Conservation (phyloP, 2,113 vertebrate species). For the Polypterus bichir region DNA sequence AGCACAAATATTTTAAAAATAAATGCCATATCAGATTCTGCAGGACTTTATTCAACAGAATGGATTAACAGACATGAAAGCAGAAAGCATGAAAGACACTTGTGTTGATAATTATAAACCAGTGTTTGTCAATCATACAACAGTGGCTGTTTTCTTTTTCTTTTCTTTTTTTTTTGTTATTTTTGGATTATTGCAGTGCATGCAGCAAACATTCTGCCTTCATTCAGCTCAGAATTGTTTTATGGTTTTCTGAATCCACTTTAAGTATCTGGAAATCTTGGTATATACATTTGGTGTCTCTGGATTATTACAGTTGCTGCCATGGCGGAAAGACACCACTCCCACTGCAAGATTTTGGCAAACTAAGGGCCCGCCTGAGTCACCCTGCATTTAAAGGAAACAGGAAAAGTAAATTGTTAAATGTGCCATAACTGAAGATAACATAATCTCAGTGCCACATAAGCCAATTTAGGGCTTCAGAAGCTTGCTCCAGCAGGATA, state of each 20-base stretch:
- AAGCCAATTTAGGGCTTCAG: not conserved
- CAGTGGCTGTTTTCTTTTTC: not conserved
- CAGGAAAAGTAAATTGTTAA: not conserved
- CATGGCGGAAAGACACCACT: constrained; percentile 50
- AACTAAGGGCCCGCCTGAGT: constrained; percentile 71
- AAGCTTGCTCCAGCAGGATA: not conserved
- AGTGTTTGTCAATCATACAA: not conserved
- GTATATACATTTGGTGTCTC: constrained; percentile 37
- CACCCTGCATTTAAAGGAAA: constrained; percentile 43
- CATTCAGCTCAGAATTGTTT: not conserved
- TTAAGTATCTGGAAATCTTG: constrained; percentile 24
- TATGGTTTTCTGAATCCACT: constrained; percentile 29
- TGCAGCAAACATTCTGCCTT: not conserved
- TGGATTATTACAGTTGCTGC: constrained; percentile 7
- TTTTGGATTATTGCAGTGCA: not conserved
- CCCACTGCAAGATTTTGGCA: constrained; percentile 54
- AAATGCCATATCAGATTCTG: too few species aligned
- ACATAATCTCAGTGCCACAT: not conserved
- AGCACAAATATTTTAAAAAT: too few species aligned
- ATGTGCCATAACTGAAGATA: not conserved
- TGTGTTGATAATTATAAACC: not conserved
- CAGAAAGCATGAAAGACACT: not conserved
- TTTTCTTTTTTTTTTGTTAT: not conserved
- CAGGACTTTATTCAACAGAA: too few species aligned
- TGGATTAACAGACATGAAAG: not conserved